A percentile compares a stretch with the other conserved stretches of the same genome.
phyloP scores from a whole-genome alignment of 2,113 vertebrate genomes.

The Malurus melanocephalus region DNA sequence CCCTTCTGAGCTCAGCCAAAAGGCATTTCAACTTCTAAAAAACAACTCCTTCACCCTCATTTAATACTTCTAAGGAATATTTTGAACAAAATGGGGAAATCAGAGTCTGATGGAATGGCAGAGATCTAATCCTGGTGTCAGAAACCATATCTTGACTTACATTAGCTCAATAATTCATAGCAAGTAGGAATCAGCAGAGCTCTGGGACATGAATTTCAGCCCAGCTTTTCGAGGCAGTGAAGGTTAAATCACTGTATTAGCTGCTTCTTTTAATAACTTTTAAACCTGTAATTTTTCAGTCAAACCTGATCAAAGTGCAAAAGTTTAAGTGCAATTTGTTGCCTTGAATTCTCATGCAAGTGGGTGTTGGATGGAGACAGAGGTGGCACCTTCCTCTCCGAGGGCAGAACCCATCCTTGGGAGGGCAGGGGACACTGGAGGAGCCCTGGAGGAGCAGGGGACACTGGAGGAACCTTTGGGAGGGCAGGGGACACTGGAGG shows the following conservation, averaged over 20 bases:
- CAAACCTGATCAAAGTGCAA: not conserved
- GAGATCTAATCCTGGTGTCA: not conserved
- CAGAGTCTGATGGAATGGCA: not conserved
- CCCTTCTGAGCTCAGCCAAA: not conserved
- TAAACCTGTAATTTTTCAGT: slow-evolving; percentile 12
- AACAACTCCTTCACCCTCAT: not conserved
- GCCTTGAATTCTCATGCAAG: not conserved
- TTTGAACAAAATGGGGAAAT: not conserved
- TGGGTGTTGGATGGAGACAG: not conserved
- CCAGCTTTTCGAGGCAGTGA: not conserved
- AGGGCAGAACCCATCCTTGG: not conserved
- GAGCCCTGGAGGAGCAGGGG: no score
- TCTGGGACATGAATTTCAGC: not conserved
- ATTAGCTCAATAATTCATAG: not conserved
- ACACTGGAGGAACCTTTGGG: not conserved
- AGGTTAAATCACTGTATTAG: not conserved
- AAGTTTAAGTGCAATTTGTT: slow-evolving; percentile 8
- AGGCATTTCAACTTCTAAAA: not conserved
- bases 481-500: not conserved
- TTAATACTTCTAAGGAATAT: not conserved
- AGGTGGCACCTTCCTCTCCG: not conserved
- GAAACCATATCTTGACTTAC: not conserved
- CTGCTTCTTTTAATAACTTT: slow-evolving; percentile 6
- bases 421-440: no score
- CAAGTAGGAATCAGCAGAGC: not conserved